Conservation (phyloP, 2,113 vertebrate species). For the Carettochelys insculpta region DNA sequence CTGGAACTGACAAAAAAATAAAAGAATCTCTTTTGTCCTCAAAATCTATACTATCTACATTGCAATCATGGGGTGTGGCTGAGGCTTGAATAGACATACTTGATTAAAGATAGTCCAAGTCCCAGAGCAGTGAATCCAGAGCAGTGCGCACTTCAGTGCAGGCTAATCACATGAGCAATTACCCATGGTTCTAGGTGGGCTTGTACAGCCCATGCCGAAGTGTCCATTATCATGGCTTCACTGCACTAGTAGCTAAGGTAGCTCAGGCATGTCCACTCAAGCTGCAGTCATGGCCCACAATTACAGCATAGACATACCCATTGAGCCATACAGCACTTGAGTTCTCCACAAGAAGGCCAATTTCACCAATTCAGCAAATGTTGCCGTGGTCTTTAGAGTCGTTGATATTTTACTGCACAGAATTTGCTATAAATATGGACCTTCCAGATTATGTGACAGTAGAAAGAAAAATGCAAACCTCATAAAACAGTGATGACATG, state of each 20-base stretch:
- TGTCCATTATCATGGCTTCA: not conserved
- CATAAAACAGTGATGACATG: not conserved
- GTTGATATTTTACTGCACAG: not conserved
- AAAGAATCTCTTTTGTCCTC: not conserved
- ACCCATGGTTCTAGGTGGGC: not conserved
- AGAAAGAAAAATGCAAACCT: slow-evolving; percentile 3
- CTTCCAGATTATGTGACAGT: slow-evolving; percentile 3
- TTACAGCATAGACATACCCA: not conserved
- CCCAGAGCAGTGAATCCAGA: not conserved
- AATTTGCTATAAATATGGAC: slow-evolving; percentile 1
- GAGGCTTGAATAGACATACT: not conserved
- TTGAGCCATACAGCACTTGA: not conserved
- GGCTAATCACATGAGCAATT: not conserved
- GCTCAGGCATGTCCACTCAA: not conserved
- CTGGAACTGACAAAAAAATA: fast-evolving
- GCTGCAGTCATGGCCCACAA: not conserved
- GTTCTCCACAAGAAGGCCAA: not conserved
- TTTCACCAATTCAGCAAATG: too few relatives aligned
- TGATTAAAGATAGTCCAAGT: not conserved
- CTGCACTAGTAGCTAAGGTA: not conserved
- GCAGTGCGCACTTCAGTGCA: not conserved
- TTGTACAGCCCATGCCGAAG: not conserved
- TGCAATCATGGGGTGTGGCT: not conserved
- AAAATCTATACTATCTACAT: not conserved
- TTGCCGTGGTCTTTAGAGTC: not conserved